These are phyloP conservation scores for Hirtodrosophila cameraria DNA, from an alignment of 2,888 invertebrate species.

Conservation along the genomic window DNA sequence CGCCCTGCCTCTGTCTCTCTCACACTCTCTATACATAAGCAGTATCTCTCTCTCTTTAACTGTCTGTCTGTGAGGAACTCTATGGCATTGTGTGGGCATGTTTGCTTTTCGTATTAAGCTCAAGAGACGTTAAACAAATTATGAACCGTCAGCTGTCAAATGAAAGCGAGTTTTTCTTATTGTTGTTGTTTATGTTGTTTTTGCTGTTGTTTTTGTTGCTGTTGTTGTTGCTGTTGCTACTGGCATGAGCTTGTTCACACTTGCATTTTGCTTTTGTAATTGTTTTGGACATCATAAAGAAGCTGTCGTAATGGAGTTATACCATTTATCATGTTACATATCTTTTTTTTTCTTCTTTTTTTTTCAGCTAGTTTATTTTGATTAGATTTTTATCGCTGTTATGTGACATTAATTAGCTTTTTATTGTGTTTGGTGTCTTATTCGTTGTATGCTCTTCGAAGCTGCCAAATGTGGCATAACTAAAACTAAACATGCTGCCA, in stretches of 20 bases:
- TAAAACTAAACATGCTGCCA: not conserved
- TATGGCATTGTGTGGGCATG: slow-evolving; percentile 44
- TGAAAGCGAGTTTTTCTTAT: slow-evolving; percentile 53
- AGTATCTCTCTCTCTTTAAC: not conserved
- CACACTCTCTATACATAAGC: not conserved
- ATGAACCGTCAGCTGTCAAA: slow-evolving; percentile 69
- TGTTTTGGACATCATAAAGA: slow-evolving; percentile 26
- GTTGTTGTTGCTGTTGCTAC: slow-evolving; percentile 13
- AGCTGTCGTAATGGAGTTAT: slow-evolving; percentile 36
- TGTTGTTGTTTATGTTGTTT: slow-evolving; percentile 7
- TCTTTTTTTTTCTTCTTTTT: no score
- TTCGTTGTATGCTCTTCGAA: no score
- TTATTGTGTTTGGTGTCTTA: not conserved
- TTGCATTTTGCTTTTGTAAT: slow-evolving; percentile 47
- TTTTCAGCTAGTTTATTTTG: slow-evolving; percentile 31
- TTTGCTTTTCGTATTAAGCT: slow-evolving; percentile 73
- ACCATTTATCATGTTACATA: slow-evolving; percentile 54
- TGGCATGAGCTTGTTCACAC: no score
- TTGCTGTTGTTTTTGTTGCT: slow-evolving; percentile 8
- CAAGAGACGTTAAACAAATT: slow-evolving; percentile 52
- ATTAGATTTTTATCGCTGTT: slow-evolving; percentile 25
- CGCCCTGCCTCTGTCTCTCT: slow-evolving; percentile 9
- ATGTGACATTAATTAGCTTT: slow-evolving; percentile 32
- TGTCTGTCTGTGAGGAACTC: slow-evolving; percentile 21
- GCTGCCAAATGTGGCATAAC: not conserved